These are phyloP conservation scores for Sarcophaga variegata DNA, from an alignment of 2,888 invertebrate genomes.

Conservation along the genomic window DNA sequence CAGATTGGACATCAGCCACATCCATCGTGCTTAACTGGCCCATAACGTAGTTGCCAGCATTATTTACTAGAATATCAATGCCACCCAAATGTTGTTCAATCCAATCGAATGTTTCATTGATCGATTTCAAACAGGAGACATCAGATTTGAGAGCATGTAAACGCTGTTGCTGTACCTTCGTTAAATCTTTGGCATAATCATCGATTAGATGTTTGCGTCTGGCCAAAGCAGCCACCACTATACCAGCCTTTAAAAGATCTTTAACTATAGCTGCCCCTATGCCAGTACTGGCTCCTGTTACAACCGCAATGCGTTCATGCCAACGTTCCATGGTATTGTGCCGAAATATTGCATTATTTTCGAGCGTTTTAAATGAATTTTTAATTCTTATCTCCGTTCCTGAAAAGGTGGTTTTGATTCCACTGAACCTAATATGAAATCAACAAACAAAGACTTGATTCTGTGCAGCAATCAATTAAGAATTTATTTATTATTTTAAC, in stretches of 20 bases:
- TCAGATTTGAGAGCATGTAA: slow-evolving; percentile 82
- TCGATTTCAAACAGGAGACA: slow-evolving; percentile 83
- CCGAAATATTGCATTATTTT: not conserved
- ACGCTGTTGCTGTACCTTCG: slow-evolving; percentile 73
- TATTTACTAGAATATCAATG: slow-evolving; percentile 84
- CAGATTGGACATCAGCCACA: slow-evolving; percentile 69
- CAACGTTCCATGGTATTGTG: slow-evolving; percentile 83
- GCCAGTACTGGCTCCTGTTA: slow-evolving; percentile 86
- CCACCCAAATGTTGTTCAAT: slow-evolving; percentile 83
- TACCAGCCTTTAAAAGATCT: slow-evolving; percentile 82
- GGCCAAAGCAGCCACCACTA: slow-evolving; percentile 84
- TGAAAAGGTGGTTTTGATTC: not conserved
- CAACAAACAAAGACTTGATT: not conserved
- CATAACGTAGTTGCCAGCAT: slow-evolving; percentile 80
- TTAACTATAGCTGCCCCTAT: slow-evolving; percentile 83
- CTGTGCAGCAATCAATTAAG: not conserved
- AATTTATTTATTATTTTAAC: not conserved
- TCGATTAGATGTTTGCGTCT: slow-evolving; percentile 82
- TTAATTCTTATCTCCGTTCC: not conserved
- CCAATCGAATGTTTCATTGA: slow-evolving; percentile 83
- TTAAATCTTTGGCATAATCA: slow-evolving; percentile 72
- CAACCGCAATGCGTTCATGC: slow-evolving; percentile 84
- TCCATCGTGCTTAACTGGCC: slow-evolving; percentile 73
- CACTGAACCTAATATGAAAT: not conserved
- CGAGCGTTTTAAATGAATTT: not conserved